Base-by-base conservation (phyloP, 2,113 vertebrate species). In the Nymphicus hollandicus region DNA sequence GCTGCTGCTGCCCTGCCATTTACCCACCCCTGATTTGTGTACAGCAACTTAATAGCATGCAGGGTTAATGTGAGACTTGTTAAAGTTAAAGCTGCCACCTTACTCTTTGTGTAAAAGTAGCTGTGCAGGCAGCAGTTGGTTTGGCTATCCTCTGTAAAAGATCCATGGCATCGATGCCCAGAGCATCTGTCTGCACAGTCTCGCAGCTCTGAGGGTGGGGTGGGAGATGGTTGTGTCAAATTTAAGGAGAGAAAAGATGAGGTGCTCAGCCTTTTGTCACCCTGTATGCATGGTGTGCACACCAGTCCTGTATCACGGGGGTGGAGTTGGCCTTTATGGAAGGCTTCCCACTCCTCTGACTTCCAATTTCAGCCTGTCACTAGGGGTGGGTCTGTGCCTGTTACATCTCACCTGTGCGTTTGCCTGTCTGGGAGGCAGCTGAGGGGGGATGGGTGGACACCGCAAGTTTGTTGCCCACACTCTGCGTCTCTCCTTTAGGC, bases 401-500 rank as follows among this genome's bases (percentile, higher is more conserved):
- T 56, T 65, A 33, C 0, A 2, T 81, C 47, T 86, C 71, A 61
- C 43, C 73, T 79, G 44, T n/a, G 19, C 9, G 47, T 88, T 78
- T 88, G 23, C 17, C 44, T 52, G 87, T 58, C 78, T 86, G 85
- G 68, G 70, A 84, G 13, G 79, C 55, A 65, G 44, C 35, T 1
- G 6, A 81, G 86, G 72, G n/a, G 37, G 60, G 46, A 52, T 22
- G 72, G 50, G 33, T 49, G 49, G 83, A 73, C 27, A 25, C 2
- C 0, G 18, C 13, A 68, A 73, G 17, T 49, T 91, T 6, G 4
- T 77, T 69, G 69, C n/a, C n/a, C 23, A 7, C 4, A 1, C 29
- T 89, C 60, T 53, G 22, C 83, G 49, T 29, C 29, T 94, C 37
- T 91, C 55, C 27, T 96, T 96, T 47, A 97, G 97, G 84, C 72